A percentile compares a stretch with the other conserved stretches of the same genome.
phyloP scores from a whole-genome alignment of 92 coral and sea anemone genomes.

The Epizoanthus scotinus region DNA sequence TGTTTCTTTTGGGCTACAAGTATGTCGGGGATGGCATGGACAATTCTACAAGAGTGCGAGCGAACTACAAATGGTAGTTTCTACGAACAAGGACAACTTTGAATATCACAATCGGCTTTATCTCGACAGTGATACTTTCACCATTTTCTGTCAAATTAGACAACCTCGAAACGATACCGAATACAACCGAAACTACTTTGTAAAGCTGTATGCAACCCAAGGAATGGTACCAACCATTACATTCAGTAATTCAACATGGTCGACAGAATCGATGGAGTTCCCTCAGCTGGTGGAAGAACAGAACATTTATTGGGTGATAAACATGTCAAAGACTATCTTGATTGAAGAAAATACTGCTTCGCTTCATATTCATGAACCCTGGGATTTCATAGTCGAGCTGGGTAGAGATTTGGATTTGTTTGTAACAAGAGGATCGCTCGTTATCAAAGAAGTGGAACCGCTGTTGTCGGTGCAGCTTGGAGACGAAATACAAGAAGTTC shows the following conservation, averaged over 20 bases:
- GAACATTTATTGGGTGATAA: conserved; percentile 59
- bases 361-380: conserved; percentile 54
- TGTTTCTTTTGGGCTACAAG: not conserved
- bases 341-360: conserved; percentile 19
- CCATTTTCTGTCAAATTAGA: conserved; percentile 75
- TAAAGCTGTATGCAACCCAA: conserved; percentile 62
- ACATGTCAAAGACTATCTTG: conserved; percentile 59
- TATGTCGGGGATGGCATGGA: conserved; percentile 12
- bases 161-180: conserved; percentile 69
- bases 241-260: conserved; percentile 77
- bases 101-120: conserved; percentile 65
- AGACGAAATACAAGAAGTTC: conserved; percentile 43
- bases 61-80: conserved; percentile 52
- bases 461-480: conserved; percentile 74
- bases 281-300: conserved; percentile 46
- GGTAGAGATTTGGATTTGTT: conserved; percentile 81
- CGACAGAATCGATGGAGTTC: conserved; percentile 61
- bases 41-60: conserved; percentile 28
- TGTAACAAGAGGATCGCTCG: conserved; percentile 74
- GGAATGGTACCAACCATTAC: conserved; percentile 84
- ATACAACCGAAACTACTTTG: conserved; percentile 66
- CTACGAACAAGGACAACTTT: conserved; percentile 41
- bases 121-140: conserved; percentile 50
- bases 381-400: conserved; percentile 76
- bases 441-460: conserved; percentile 70